Conservation (phyloP, 2,797 vertebrate species). For the Bucorvus abyssinicus region DNA sequence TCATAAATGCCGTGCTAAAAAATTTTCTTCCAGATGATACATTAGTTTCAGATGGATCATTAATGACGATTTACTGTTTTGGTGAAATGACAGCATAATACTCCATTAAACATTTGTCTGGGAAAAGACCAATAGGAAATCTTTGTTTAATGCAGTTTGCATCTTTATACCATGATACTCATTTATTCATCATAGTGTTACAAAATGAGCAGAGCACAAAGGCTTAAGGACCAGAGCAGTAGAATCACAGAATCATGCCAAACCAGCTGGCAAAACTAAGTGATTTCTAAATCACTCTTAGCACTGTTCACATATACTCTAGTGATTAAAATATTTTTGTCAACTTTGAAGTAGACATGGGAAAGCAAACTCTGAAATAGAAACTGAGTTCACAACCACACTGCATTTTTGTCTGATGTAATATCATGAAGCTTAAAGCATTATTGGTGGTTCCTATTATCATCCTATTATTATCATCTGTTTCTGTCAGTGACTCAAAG, state of each 20-base stretch:
- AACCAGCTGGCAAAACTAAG: background rate
- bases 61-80: background rate
- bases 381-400: background rate
- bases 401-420: background rate
- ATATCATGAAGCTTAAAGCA: background rate
- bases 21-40: background rate
- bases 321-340: background rate
- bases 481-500: background rate
- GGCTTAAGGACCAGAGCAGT: background rate
- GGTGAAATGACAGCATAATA: background rate
- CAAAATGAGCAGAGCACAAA: background rate
- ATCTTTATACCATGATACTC: background rate
- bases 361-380: background rate
- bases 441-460: background rate
- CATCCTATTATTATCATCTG: background rate
- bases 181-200: background rate
- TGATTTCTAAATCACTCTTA: background rate
- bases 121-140: background rate
- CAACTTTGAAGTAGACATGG: background rate
- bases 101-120: background rate
- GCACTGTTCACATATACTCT: background rate
- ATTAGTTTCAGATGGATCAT: background rate
- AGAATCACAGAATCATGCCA: background rate
- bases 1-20: background rate
- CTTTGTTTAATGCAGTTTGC: background rate